Evolutionary conservation across 2,797 vertebrate genomes (phyloP).

Genomic region (Peromyscus eremicus): DNA sequence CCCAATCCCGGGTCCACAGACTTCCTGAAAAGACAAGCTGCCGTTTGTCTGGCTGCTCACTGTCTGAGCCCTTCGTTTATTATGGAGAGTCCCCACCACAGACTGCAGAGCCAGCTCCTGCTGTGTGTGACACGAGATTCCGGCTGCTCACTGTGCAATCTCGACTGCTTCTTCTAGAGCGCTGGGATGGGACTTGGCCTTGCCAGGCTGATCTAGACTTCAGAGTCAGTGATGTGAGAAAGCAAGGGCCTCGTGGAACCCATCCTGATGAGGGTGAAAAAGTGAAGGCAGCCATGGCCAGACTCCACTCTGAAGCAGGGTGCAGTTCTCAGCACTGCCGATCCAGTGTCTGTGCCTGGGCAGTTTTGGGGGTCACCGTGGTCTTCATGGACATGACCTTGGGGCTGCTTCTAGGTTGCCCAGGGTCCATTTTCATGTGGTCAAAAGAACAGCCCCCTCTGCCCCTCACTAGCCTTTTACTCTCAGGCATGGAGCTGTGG

Average conservation of each 20-base stretch:
- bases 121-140: neutral
- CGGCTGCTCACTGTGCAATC: neutral
- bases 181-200: neutral
- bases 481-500: neutral
- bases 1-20: neutral
- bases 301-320: neutral
- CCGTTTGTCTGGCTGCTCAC: neutral
- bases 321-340: neutral
- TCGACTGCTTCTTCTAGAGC: neutral
- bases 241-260: neutral
- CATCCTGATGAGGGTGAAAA: neutral
- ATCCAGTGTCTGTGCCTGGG: fast-evolving
- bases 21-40: neutral
- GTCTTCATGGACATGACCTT: neutral
- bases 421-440: neutral
- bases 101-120: neutral
- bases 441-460: too few species aligned
- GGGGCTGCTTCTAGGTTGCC: neutral
- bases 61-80: neutral
- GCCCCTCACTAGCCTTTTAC: neutral
- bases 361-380: fast-evolving
- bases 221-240: neutral
- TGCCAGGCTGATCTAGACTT: neutral
- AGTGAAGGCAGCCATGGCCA: neutral
- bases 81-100: neutral